Evolutionary conservation across 2,113 vertebrate genomes (phyloP), one percentile per base, ranked within the genome.

Genomic region (Dicentrarchus labrax): DNA sequence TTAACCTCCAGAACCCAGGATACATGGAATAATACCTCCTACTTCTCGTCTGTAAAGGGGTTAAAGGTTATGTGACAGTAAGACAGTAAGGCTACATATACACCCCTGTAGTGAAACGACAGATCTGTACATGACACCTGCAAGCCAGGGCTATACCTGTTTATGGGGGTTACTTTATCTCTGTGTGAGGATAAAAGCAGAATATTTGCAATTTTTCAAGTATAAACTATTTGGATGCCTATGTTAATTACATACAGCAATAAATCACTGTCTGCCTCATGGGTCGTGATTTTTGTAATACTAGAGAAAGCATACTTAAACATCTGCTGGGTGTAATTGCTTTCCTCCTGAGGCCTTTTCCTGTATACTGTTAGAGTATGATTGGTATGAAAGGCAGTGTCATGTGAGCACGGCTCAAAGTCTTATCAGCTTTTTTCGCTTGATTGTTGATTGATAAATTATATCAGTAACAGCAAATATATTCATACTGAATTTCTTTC

Each of bases 361-460:
- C 48, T 56, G 30, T 19, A 36, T 9, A 39, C 11, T 61, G 48
- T 61, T 36, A 5, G 22, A 76, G 39, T 78, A 81, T 90, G 86
- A 13, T 3, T 77, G 84, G 82, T 70, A 74, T 92, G 87, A 86
- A 60, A 74, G 57, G 51, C 43, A 77, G 56, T 2, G 2, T 61
- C 83, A 85, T 76, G 75, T 83, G 74, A 83, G 9, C 30, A 39
- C 17, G 3, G 21, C 30, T 68, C 22, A 43, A 64, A 78, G 88
- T 67, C 56, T 81, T 87, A 87, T 90, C 85, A 39, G 77, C 41
- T 62, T 38, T 62, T n/a, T 53, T 19, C 12, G 17, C 6, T 1
- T 47, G 43, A 64, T 48, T 3, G 21, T 17, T 57, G 45, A 17
- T 56, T 70, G 64, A 72, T 69, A 39, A 54, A 38, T 48, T 45